Percentiles rank a stretch among this genome's conserved stretches.
phyloP scores from a whole-genome alignment of 2,113 vertebrate species.

The Tricholaema leucomelas region DNA sequence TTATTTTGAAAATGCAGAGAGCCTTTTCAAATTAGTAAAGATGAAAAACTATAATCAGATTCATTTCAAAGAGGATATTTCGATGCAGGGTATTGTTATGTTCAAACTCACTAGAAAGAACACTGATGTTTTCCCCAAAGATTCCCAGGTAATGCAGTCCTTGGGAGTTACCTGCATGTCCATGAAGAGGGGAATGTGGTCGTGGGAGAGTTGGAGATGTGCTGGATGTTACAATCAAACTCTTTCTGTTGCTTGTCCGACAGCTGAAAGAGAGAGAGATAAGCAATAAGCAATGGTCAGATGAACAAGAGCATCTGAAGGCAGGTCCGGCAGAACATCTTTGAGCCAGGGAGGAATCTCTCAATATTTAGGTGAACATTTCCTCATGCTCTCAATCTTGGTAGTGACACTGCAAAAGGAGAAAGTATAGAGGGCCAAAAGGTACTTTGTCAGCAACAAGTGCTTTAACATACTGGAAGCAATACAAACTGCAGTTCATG shows the following conservation, averaged over 20 bases:
- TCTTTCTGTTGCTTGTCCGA: slow-evolving; percentile 96
- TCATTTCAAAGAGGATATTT: neutral
- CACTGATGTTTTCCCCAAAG: neutral
- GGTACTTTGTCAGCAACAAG: neutral
- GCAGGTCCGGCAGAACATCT: neutral
- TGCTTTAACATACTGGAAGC: neutral
- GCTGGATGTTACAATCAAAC: slow-evolving; percentile 95
- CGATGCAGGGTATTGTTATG: neutral
- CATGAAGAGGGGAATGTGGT: slow-evolving; percentile 94
- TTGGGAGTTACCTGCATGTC: slow-evolving; percentile 86
- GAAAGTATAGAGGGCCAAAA: neutral
- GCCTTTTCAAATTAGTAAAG: neutral
- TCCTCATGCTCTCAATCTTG: neutral
- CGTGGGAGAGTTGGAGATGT: slow-evolving; percentile 96
- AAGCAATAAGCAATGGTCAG: neutral
- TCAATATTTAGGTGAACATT: neutral
- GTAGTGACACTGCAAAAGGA: neutral
- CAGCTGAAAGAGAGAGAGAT: slow-evolving; percentile 81
- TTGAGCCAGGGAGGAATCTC: neutral
- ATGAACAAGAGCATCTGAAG: neutral
- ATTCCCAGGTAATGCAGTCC: neutral
- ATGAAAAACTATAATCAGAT: neutral
- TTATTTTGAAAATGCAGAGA: neutral
- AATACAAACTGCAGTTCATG: neutral
- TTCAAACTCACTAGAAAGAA: neutral